A percentile compares a stretch with the other conserved stretches of the same genome.
phyloP scores from a whole-genome alignment of 2,888 invertebrate genomes.

The Venusia cambrica region DNA sequence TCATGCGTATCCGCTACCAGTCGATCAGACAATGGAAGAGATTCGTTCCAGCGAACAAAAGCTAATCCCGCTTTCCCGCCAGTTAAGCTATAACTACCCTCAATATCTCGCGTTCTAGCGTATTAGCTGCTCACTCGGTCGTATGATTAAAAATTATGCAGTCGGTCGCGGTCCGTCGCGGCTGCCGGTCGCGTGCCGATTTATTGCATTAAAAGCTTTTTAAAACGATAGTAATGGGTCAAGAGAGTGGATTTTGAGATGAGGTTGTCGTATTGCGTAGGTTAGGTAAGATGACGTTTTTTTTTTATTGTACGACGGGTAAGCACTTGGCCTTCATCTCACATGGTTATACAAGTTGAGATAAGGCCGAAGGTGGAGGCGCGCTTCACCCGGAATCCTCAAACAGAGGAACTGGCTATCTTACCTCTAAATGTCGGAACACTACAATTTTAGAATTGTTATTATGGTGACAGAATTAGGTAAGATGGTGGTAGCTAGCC shows the following conservation, averaged over 20 bases:
- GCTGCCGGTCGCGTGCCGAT: slow-evolving; percentile 54
- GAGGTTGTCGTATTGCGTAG: slow-evolving; percentile 18
- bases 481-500: too few species aligned
- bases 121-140: slow-evolving; percentile 77
- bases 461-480: too few species aligned
- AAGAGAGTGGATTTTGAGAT: slow-evolving; percentile 20
- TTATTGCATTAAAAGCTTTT: slow-evolving; percentile 63
- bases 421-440: too few species aligned
- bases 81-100: slow-evolving; percentile 56
- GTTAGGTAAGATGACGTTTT: slow-evolving; percentile 6
- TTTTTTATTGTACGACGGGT: too few species aligned
- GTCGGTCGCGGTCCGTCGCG: slow-evolving; percentile 47
- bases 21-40: slow-evolving; percentile 39
- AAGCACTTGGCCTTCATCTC: too few species aligned
- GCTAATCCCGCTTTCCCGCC: slow-evolving; percentile 47
- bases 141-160: slow-evolving; percentile 80
- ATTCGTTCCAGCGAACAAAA: slow-evolving; percentile 51
- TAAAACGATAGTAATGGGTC: slow-evolving; percentile 54
- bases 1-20: slow-evolving; percentile 26
- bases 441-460: too few species aligned
- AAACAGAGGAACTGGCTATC: too few species aligned
- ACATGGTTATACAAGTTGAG: too few species aligned
- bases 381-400: too few species aligned
- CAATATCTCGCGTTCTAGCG: slow-evolving; percentile 65
- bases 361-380: too few species aligned